Conservation (phyloP, 2,797 vertebrate species). For the Merluccius polli region DNA sequence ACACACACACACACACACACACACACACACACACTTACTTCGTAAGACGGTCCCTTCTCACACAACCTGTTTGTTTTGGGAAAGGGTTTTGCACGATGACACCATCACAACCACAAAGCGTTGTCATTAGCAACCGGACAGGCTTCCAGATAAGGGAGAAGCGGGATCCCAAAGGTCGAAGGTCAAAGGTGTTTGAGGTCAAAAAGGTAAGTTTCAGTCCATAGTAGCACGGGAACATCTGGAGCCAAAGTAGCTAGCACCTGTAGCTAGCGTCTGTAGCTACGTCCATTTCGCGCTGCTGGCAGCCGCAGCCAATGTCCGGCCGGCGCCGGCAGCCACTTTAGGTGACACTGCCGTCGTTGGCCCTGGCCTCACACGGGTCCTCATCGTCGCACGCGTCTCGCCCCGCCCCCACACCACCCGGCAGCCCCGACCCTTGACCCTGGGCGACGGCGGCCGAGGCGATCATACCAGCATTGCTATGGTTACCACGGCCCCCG, state of each 20-base stretch:
- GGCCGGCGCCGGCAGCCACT: too few species aligned
- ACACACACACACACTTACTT: background rate
- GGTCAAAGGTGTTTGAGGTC: slow-evolving; percentile 1
- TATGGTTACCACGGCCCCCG: slow-evolving; percentile 5
- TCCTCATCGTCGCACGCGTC: slow-evolving; percentile 61
- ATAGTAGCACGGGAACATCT: background rate
- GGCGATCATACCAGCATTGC: slow-evolving; percentile 29
- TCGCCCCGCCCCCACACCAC: slow-evolving; percentile 60
- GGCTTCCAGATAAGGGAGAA: background rate
- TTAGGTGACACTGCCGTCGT: slow-evolving; percentile 65
- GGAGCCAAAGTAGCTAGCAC: background rate
- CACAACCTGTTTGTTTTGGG: background rate
- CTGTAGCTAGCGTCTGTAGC: too few species aligned
- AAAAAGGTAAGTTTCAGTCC: background rate
- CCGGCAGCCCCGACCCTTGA: slow-evolving; percentile 68
- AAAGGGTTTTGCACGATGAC: background rate
- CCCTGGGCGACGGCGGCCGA: slow-evolving; percentile 45
- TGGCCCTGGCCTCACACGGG: slow-evolving; percentile 63
- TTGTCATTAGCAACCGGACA: background rate
- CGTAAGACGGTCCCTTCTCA: background rate
- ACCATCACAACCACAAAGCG: background rate
- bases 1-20: background rate
- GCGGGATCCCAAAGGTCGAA: background rate
- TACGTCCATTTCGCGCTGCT: too few species aligned
- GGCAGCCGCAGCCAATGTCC: background rate